Conservation (phyloP, 2,797 vertebrate genomes). For the Enteromius anoplus region DNA sequence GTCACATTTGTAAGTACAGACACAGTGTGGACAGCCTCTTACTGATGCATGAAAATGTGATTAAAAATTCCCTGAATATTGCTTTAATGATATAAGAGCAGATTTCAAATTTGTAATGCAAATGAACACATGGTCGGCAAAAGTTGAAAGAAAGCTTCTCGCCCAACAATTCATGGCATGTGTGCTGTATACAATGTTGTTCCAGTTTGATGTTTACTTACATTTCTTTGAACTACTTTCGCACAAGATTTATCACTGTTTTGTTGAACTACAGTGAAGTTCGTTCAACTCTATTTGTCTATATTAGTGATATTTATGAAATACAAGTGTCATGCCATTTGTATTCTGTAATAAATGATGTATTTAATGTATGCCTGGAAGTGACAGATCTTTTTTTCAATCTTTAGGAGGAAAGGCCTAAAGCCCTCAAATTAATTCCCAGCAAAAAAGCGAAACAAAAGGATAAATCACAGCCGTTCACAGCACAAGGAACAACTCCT, state of each 20-base stretch:
- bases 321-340: constrained; percentile 70
- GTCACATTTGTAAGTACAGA: constrained; percentile 20
- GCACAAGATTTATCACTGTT: constrained; percentile 72
- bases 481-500: neutral
- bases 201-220: constrained; percentile 79
- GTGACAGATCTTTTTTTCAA: constrained; percentile 49
- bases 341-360: constrained; percentile 75
- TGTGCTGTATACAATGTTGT: constrained; percentile 57
- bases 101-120: neutral
- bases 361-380: constrained; percentile 62
- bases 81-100: constrained; percentile 18
- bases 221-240: constrained; percentile 67
- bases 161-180: constrained; percentile 47
- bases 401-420: neutral
- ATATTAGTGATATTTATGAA: constrained; percentile 77
- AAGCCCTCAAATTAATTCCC: neutral
- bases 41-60: constrained; percentile 24
- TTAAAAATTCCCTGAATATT: constrained; percentile 21
- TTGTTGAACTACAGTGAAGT: constrained; percentile 59
- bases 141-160: constrained; percentile 34
- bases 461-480: neutral
- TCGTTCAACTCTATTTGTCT: constrained; percentile 67
- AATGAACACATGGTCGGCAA: neutral
- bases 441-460: neutral
- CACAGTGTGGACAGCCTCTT: constrained; percentile 6